These are phyloP conservation scores for Ochropacha duplaris DNA, from an alignment of 2,888 invertebrate genomes.

Conservation along the genomic window DNA sequence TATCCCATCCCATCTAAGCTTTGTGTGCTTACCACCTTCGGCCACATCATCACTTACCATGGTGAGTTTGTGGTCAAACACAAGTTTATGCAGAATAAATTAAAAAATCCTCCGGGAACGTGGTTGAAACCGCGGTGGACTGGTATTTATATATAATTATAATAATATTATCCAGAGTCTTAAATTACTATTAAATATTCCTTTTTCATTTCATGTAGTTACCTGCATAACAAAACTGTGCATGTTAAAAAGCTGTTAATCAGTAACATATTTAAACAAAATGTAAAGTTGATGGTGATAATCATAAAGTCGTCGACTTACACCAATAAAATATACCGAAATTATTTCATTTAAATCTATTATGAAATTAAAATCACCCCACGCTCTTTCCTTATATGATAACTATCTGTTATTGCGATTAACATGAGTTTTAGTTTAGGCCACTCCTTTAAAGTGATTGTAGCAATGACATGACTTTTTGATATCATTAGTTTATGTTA, in stretches of 20 bases:
- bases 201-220: too few species aligned
- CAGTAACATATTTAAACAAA: background rate
- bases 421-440: constrained; percentile 24
- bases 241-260: background rate
- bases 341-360: constrained; percentile 60
- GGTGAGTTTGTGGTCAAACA: too few species aligned
- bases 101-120: background rate
- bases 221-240: background rate
- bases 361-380: constrained; percentile 58
- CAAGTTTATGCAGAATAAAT: too few species aligned
- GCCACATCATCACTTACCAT: too few species aligned
- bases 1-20: too few species aligned
- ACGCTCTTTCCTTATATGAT: constrained; percentile 40
- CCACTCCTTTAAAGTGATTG: constrained; percentile 28
- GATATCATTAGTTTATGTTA: constrained; percentile 49
- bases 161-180: background rate
- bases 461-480: constrained; percentile 43
- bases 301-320: background rate
- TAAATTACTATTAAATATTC: too few species aligned
- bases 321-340: constrained; percentile 14
- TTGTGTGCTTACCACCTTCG: too few species aligned
- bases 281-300: background rate
- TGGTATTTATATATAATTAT: background rate
- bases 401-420: constrained; percentile 50
- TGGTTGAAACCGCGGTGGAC: background rate